Conservation (phyloP, 2,797 vertebrate genomes). For the Sebastes trivittatus region DNA sequence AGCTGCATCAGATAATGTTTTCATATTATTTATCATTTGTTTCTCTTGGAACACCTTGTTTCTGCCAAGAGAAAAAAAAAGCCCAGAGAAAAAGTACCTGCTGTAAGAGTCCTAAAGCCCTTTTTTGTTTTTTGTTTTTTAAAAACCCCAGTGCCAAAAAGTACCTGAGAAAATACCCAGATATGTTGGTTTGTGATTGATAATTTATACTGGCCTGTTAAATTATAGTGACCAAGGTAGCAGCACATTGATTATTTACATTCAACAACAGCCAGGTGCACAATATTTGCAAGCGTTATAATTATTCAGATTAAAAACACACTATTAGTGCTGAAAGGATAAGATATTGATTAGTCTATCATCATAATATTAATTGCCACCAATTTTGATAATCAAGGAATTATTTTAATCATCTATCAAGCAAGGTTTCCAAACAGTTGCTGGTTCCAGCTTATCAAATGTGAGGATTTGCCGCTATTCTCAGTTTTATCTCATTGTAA, state of each 20-base stretch:
- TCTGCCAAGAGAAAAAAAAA: background rate
- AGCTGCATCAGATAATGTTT: background rate
- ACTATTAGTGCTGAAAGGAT: background rate
- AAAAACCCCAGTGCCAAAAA: background rate
- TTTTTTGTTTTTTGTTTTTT: background rate
- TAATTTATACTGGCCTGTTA: no score
- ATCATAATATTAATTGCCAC: background rate
- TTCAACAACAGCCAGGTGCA: background rate
- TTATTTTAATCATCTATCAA: background rate
- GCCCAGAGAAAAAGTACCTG: no score
- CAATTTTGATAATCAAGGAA: background rate
- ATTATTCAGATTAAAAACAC: background rate
- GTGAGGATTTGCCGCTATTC: background rate
- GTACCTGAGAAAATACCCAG: background rate
- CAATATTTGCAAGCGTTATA: background rate
- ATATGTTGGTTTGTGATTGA: background rate
- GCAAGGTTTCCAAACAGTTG: background rate
- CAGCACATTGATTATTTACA: background rate
- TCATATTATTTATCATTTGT: background rate
- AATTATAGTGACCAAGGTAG: background rate
- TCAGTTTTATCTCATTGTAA: background rate
- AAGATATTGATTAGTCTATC: background rate
- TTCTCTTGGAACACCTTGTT: background rate
- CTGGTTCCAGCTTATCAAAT: background rate
- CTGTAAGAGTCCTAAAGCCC: background rate